Evolutionary conservation across 2,888 invertebrate genomes (phyloP), one percentile per base, ranked within the genome.

Genomic region (Leptopterna dolabrata): DNA sequence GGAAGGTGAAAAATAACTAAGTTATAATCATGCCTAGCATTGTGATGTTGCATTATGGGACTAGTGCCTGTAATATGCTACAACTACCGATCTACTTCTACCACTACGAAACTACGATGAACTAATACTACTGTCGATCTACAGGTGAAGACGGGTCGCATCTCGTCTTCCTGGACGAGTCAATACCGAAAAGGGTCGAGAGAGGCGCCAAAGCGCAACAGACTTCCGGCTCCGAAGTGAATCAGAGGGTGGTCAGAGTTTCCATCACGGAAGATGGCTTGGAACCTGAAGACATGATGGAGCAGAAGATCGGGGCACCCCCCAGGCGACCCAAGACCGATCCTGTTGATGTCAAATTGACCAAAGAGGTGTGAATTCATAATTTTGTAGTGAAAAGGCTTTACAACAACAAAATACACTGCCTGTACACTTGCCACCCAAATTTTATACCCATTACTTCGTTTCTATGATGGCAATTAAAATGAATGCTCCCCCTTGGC

Each of bases 151-250:
- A 30, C 30, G 27, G 29, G 6, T 24, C 14, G 11, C 71, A 71
- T 27, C 71, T 30, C n/a, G 27, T 71, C 13, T 84, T 84, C 27
- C 43, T 84, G 9, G 84, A 84, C 30, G 84, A 84, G 71, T 71
- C 84, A 1, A 71, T 84, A 6, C 84, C 84, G 4, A 84, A 71
- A 43, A 70, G 84, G 19, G 19, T 43, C 3, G 84, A 84, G 41
- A 70, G 30, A 71, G 41, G 70, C 16, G 14, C 27, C 9, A 43
- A 71, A 13, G 45, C 13, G 45, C n/a, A 36, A 16, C 76, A 36
- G 71, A 27, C 30, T 1, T 0, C 30, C 6, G 71, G 71, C 0
- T 30, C 13, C 0, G 27, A 27, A 0, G 51, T 51, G 16, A 76
- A 6, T 4, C 30, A 30, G 36, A 41, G n/a, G 19, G 41, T 41